Conservation (phyloP, 2,113 vertebrate genomes). For the Diphyllodes magnificus region DNA sequence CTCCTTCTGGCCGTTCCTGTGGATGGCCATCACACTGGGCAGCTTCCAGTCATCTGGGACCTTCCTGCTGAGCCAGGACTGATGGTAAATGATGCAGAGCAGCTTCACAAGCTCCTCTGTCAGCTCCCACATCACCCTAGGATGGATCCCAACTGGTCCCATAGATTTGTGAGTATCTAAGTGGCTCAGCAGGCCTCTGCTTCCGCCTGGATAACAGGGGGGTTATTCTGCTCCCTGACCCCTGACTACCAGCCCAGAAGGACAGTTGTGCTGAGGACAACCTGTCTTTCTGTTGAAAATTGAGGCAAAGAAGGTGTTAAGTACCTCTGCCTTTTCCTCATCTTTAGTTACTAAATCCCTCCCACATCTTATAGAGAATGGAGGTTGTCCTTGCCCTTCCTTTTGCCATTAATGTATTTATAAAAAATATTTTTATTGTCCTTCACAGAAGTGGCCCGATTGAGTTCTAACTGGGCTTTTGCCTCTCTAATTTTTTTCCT, state of each 20-base stretch:
- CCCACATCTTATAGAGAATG: background rate
- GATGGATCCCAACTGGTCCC: background rate
- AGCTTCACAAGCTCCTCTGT: background rate
- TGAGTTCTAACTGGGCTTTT: background rate
- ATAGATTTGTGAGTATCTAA: background rate
- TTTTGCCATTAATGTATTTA: background rate
- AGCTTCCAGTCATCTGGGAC: background rate
- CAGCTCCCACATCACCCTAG: too few relatives aligned
- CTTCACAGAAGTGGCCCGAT: background rate
- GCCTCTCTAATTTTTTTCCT: background rate
- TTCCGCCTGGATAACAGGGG: background rate
- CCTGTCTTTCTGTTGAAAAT: background rate
- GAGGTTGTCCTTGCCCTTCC: background rate
- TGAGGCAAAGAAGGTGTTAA: background rate
- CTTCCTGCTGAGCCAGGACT: background rate
- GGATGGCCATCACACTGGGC: background rate
- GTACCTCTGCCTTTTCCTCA: background rate
- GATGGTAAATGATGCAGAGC: background rate
- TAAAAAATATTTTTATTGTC: background rate
- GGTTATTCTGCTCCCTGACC: background rate
- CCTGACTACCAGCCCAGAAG: background rate
- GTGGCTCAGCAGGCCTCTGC: background rate
- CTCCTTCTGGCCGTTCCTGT: background rate
- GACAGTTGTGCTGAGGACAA: background rate
- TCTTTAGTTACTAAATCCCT: background rate